Evolutionary conservation across 2,113 vertebrate species (phyloP), one percentile per base, ranked within the genome.

Genomic region (Ginglymostoma cirratum): DNA sequence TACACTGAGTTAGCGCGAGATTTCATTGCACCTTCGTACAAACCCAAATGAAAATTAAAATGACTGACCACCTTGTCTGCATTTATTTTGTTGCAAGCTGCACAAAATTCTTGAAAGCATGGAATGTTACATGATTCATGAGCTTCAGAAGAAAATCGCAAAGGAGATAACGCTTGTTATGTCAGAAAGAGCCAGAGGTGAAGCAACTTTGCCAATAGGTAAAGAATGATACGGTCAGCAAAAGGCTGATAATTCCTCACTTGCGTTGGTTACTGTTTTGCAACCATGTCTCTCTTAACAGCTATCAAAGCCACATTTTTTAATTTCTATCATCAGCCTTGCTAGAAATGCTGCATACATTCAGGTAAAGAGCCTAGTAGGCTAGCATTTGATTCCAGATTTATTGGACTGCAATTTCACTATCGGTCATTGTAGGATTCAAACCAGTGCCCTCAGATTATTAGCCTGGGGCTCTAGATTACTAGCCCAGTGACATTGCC

Each of bases 41-140:
- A 65, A 19, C 6, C 66, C 24, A 38, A 93, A 67, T 55, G 21
- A 45, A 83, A 83, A 17, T 66, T 93, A 19, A 66, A n/a, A 8
- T 65, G 52, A 30, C 30, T 83, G n/a, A 83, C 24, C 61, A 52
- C 21, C n/a, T 48, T 86, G 30, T 67, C 24, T 45, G 65, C 67
- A 55, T 96, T 48, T 95, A 1, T 66, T 21, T 17, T 93, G 55
- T 61, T 61, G 55, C 55, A 61, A 98, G 98, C 97, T 98, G 96
- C 97, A 98, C 96, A 98, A 97, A 45, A 97, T 98, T 96, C 96
- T 98, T 97, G 98, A 98, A 97, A 97, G 96, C 96, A 96, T 97
- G 34, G 97, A 98, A 97, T 97, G 97, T 70, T 97, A 98, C 95
- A 98, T 97, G 98, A 98, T 98, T 96, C 96, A 96, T 96, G 96